These are phyloP conservation scores for Crocallis elinguaria DNA, from an alignment of 2,888 invertebrate genomes.

Conservation along the genomic window DNA sequence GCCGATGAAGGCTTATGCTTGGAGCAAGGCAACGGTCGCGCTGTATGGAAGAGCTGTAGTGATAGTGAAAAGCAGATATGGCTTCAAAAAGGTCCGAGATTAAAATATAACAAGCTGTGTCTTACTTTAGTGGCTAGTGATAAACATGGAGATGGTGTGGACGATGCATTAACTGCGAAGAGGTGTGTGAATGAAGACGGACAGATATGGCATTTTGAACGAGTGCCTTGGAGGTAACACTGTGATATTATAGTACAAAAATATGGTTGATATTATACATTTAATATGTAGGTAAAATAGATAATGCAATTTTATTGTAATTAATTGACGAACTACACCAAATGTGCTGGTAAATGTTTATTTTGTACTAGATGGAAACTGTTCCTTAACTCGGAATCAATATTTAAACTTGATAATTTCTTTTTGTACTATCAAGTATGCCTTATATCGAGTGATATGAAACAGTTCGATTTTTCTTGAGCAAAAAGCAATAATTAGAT, in stretches of 20 bases:
- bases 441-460: too few species aligned
- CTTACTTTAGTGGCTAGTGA: conserved; percentile 57
- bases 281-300: neutral
- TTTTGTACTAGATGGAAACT: too few species aligned
- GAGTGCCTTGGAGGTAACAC: conserved; percentile 86
- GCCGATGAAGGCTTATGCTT: conserved; percentile 95
- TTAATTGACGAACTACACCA: neutral
- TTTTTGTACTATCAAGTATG: too few species aligned
- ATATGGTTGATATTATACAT: conserved; percentile 15
- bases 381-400: too few species aligned
- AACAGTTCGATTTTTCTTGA: too few species aligned
- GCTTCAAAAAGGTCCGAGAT: conserved; percentile 81
- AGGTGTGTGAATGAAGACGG: conserved; percentile 83
- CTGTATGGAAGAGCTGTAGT: conserved; percentile 89
- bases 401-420: too few species aligned
- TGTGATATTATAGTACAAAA: conserved; percentile 42
- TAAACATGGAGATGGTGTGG: conserved; percentile 55
- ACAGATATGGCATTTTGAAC: conserved; percentile 89
- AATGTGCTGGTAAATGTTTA: neutral
- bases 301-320: conserved; percentile 7
- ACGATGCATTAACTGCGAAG: conserved; percentile 82
- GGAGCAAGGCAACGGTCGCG: conserved; percentile 87
- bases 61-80: conserved; percentile 88
- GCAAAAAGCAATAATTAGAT: too few species aligned
- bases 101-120: conserved; percentile 67